These are phyloP conservation scores for Gambusia holbrooki DNA, from an alignment of 2,113 vertebrate species.

Conservation along the genomic window DNA sequence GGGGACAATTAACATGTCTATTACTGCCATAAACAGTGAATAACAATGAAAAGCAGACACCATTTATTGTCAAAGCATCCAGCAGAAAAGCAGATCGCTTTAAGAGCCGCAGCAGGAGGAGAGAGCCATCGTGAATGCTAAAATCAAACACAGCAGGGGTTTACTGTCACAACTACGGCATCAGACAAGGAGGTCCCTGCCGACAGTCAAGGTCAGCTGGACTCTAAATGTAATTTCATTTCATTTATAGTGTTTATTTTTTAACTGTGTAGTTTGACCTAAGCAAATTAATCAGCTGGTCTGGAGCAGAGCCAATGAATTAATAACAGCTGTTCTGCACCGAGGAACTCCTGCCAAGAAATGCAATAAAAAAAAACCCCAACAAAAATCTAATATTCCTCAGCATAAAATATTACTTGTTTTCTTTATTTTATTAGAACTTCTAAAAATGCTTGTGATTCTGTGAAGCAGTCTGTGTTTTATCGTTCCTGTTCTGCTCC, in stretches of 20 bases:
- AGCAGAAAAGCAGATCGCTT: slow-evolving; percentile 28
- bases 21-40: slow-evolving; percentile 72
- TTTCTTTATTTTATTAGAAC: slow-evolving; percentile 14
- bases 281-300: slow-evolving; percentile 50
- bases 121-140: slow-evolving; percentile 9
- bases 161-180: slow-evolving; percentile 6
- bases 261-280: slow-evolving; percentile 32
- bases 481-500: too few relatives aligned
- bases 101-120: slow-evolving; percentile 16
- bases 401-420: slow-evolving; percentile 33
- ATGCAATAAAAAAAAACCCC: background rate
- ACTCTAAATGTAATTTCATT: slow-evolving; percentile 28
- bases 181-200: background rate
- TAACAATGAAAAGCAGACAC: slow-evolving; percentile 53
- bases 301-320: slow-evolving; percentile 33
- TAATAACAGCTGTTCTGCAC: slow-evolving; percentile 29
- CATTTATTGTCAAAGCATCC: slow-evolving; percentile 48
- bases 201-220: slow-evolving; percentile 49
- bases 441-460: slow-evolving; percentile 42
- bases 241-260: slow-evolving; percentile 55
- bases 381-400: slow-evolving; percentile 5
- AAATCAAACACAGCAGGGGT: slow-evolving; percentile 21
- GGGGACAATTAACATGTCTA: slow-evolving; percentile 70
- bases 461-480: background rate
- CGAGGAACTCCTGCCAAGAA: slow-evolving; percentile 16